Evolutionary conservation across 1,140 invertebrate species (phyloP).

Genomic region (Magallana angulata): DNA sequence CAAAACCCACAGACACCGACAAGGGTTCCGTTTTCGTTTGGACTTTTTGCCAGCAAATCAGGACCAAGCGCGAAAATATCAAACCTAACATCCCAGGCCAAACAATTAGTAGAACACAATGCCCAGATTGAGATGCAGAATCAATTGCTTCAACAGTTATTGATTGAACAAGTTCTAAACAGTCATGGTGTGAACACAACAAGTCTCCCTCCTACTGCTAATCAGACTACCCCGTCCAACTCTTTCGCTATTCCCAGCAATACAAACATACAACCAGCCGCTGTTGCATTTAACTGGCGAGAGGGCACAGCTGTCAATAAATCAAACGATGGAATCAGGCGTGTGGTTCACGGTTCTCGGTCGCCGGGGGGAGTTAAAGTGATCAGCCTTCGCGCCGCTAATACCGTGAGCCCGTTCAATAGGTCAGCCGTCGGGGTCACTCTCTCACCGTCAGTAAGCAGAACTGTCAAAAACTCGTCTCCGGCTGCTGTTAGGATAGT

Average conservation of each 20-base stretch:
- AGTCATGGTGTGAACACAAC: neutral
- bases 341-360: neutral
- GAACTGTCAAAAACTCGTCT: neutral
- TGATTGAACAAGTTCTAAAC: neutral
- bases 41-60: neutral
- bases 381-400: conserved; percentile 11
- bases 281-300: neutral
- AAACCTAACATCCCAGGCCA: neutral
- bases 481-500: too few species aligned
- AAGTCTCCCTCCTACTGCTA: neutral
- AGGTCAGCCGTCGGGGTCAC: neutral
- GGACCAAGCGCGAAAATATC: neutral
- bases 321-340: neutral
- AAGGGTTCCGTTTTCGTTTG: conserved; percentile 1
- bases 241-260: neutral
- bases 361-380: conserved; percentile 21
- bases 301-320: neutral
- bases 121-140: neutral
- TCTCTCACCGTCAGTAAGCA: neutral
- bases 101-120: neutral
- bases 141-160: neutral
- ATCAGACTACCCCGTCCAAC: neutral
- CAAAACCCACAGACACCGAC: neutral
- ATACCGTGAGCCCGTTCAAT: conserved; percentile 2
- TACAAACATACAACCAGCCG: neutral